Evolutionary conservation across 2,113 vertebrate species (phyloP), one percentile per base, ranked within the genome.

Genomic region (Saimiri boliviensis): DNA sequence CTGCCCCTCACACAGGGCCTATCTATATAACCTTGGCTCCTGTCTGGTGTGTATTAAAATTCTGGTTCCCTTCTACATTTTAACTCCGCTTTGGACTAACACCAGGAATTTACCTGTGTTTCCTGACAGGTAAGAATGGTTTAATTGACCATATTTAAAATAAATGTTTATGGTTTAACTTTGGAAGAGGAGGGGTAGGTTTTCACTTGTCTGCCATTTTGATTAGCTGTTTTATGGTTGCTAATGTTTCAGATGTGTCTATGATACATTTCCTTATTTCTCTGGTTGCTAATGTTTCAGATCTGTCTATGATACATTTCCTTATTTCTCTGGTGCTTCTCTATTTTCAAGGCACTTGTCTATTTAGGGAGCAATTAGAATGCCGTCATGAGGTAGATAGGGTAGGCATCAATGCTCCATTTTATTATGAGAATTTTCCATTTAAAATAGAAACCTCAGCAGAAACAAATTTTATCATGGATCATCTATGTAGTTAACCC

Each of bases 391-490:
- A 94, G 58, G 73, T 86, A 77, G 60, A 45, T 5, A 60, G 42
- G 13, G 74, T 79, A 77, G 74, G 9, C 40, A 79, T 74, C n/a
- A 35, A 5, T 81, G 60, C 60, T 68, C 52, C 32, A 84, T 76
- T 95, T 95, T 87, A 71, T 84, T 93, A 77, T 35, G n/a, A 94
- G 54, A 93, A 91, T 30, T 77, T 93, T 35, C n/a, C 81, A 81
- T 92, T 90, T 71, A 81, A 85, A 82, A 93, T 87, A 87, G 35
- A 97, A 94, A 74, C 76, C 32, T 85, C 68, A 68, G 56, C 27
- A 88, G 77, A 90, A 84, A 97, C 45, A 91, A 45, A 25, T 58
- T 93, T 97, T 94, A 96, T 83, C 96, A 79, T 14, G 37, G 17
- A 87, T 56, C 19, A 70, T 66, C 14, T 32, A 73, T 42, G 35